Base-by-base conservation (phyloP, 2,888 invertebrate genomes). In the Prosopocoilus inquinatus region DNA sequence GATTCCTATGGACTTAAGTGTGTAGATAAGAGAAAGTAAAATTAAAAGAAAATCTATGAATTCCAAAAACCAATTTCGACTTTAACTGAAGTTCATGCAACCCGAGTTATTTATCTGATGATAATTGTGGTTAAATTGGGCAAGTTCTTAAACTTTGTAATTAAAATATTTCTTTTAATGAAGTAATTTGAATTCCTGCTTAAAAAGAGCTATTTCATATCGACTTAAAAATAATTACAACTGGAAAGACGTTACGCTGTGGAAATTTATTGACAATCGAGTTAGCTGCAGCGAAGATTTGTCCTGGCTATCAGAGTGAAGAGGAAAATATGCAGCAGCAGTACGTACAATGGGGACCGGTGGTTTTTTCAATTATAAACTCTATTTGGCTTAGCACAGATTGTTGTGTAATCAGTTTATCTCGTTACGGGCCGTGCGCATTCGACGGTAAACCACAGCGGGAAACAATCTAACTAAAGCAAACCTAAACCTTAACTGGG, bases 321-420 rank as follows among this genome's bases (percentile, higher is more conserved):
- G 58, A 58, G 60, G 61, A 62, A 60, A 53, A 60, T 61, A 63
- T 63, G 59, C 61, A 61, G 57, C 20, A 28, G 20, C 20, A 28
- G 20, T 28, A 28, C 20, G 20, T 61, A 61, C 60, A 60, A 59
- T 64, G 62, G 59, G 64, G 60, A 58, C 61, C 70, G 70, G 62
- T 70, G 75, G 75, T 77, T 78, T 78, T 78, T 78, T 78, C 77
- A 78, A 78, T 78, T 78, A 78, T 77, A 77, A 78, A 78, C 77
- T 78, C 78, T 76, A 78, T 78, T 78, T 78, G 76, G 77, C 77
- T 78, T 78, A 77, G 75, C 75, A 75, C 76, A 76, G 77, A 77
- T 77, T 77, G 77, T 76, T 76, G 75, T 75, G 76, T 77, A 77
- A 77, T 77, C 77, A 77, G 77, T 76, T 77, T 77, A 77, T 73